phyloP scores from a whole-genome alignment of 2,797 vertebrate genomes.

The Pelochelys cantorii region DNA sequence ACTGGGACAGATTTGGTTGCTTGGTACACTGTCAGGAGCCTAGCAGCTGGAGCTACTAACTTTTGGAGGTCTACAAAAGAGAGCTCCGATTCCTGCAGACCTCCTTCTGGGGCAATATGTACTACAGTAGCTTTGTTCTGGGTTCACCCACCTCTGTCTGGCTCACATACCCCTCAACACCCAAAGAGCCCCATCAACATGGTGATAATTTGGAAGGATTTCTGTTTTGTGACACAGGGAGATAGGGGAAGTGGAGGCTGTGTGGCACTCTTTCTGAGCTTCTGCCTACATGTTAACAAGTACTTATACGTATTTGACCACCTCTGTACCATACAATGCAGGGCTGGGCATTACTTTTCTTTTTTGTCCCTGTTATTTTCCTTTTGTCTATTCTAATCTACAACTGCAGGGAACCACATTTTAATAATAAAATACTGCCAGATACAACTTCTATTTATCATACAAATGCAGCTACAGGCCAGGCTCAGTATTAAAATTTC shows the following conservation, averaged over 20 bases:
- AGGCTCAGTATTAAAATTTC: constrained; percentile 8
- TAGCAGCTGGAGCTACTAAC: background rate
- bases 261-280: background rate
- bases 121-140: background rate
- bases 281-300: background rate
- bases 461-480: constrained; percentile 32
- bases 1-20: background rate
- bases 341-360: constrained; percentile 3
- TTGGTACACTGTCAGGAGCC: background rate
- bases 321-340: fast-evolving
- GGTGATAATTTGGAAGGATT: fast-evolving
- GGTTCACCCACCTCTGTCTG: background rate
- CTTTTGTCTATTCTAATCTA: background rate
- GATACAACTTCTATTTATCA: constrained; percentile 25
- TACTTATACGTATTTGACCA: background rate
- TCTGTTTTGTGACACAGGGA: fast-evolving
- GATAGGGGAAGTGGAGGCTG: background rate
- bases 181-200: background rate
- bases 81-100: background rate
- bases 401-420: constrained; percentile 25
- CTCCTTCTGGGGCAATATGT: background rate
- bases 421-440: constrained; percentile 38
- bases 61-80: background rate
- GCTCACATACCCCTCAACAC: fast-evolving
- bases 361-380: background rate